A percentile compares a stretch with the other conserved stretches of the same genome.
phyloP scores from a whole-genome alignment of 2,888 invertebrate species.

The Neuroscelio doddi region DNA sequence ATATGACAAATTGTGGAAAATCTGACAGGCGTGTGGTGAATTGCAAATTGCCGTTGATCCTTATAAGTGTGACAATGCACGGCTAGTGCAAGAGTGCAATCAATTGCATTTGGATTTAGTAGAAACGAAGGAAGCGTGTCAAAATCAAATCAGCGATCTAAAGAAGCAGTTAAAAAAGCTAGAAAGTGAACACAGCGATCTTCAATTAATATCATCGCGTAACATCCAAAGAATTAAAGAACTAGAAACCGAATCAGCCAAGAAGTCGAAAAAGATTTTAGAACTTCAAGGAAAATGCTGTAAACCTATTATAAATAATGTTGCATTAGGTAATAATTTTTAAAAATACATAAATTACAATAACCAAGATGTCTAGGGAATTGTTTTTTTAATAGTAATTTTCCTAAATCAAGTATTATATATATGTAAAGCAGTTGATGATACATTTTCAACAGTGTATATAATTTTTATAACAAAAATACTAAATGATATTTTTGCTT shows the following conservation, averaged over 20 bases:
- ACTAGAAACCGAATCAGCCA: conserved; percentile 77
- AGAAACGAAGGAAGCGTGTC: conserved; percentile 78
- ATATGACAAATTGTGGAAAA: conserved; percentile 6
- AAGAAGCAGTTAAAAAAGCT: conserved; percentile 73
- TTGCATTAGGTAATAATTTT: conserved; percentile 54
- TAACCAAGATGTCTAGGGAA: too few species aligned
- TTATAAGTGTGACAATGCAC: conserved; percentile 86
- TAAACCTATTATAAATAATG: conserved; percentile 67
- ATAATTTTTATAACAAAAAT: too few species aligned
- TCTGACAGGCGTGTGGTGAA: conserved; percentile 78
- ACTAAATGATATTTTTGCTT: too few species aligned
- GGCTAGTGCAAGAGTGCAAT: conserved; percentile 84
- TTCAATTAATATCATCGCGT: conserved; percentile 75
- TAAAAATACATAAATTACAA: neutral
- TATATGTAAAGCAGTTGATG: too few species aligned
- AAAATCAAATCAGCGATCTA: conserved; percentile 74
- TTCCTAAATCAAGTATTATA: too few species aligned
- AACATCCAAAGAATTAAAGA: conserved; percentile 76
- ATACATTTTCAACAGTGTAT: too few species aligned
- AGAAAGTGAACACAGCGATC: conserved; percentile 76
- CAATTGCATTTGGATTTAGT: conserved; percentile 80
- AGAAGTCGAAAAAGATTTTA: conserved; percentile 74
- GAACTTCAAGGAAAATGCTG: conserved; percentile 72
- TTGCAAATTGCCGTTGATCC: conserved; percentile 83
- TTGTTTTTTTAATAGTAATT: too few species aligned